Evolutionary conservation across 2,797 vertebrate genomes (phyloP).

Genomic region (Chanos chanos): DNA sequence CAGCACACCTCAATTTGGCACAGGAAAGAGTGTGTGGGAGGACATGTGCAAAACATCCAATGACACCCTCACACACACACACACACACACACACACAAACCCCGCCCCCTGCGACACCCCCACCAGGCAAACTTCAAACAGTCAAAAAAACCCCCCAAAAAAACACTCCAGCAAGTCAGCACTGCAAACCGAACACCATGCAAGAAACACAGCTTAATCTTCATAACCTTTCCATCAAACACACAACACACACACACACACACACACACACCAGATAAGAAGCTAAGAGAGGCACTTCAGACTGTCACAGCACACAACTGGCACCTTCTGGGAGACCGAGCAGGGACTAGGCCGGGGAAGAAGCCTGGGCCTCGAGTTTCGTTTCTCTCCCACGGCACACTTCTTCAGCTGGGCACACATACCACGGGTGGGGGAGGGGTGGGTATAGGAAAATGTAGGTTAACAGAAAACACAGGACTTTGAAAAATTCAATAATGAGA

Average conservation of each 20-base stretch:
- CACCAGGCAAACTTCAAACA: not conserved
- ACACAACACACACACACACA: not conserved
- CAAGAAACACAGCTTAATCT: slow-evolving; percentile 48
- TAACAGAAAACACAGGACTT: slow-evolving; percentile 36
- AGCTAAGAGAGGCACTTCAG: slow-evolving; percentile 62
- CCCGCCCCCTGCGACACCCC: not conserved
- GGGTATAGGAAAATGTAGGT: no score
- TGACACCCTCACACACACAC: slow-evolving; percentile 4
- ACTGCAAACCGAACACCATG: slow-evolving; percentile 74
- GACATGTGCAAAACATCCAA: slow-evolving; percentile 29
- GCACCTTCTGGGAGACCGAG: slow-evolving; percentile 68
- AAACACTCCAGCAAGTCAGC: slow-evolving; percentile 47
- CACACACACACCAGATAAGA: slow-evolving; percentile 48
- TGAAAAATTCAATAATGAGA: slow-evolving; percentile 7
- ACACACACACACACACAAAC: slow-evolving; percentile 14
- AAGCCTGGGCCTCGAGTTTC: slow-evolving; percentile 52
- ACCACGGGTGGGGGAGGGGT: slow-evolving; percentile 47
- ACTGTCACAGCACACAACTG: slow-evolving; percentile 69
- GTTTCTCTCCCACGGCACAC: slow-evolving; percentile 51
- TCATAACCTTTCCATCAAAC: not conserved
- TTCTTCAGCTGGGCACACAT: slow-evolving; percentile 63
- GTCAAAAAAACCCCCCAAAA: not conserved
- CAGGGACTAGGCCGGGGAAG: slow-evolving; percentile 33
- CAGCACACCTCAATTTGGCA: slow-evolving; percentile 47
- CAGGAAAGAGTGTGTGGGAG: slow-evolving; percentile 47